Base-by-base conservation (phyloP, 35 echinoderm and acorn worm genomes). In the Lytechinus variegatus region DNA sequence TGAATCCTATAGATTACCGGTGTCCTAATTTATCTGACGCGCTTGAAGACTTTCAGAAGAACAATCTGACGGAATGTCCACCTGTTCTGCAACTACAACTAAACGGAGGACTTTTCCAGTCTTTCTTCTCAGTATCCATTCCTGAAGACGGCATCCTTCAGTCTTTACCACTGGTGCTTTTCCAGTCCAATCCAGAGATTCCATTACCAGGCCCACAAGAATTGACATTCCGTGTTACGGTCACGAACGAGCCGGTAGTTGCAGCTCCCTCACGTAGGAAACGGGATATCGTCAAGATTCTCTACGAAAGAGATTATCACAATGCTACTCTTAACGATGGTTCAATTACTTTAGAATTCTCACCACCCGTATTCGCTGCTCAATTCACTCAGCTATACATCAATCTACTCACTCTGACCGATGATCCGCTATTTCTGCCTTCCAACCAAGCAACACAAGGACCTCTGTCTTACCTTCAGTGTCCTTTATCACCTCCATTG, bases 401-500 rank as follows among this genome's bases (percentile, higher is more conserved):
- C 92, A 93, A 93, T 27, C 55, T 93, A 10, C 53, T 93, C 10
- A 55, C 92, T 54, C 9, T 93, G 8, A 54, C 55, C 56, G 52
- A 93, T 27, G 11, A n/a, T 10, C 92, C 92, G 9, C n/a, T 93
- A 10, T 16, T 12, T 54, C 29, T 16, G 55, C 54, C 54, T 11
- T 93, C 27, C 10, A 10, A 1, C 52, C 13, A 10, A 10, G 92
- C 8, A 28, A 19, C 14, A 10, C 54, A 55, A 55, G 55, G 53
- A 5, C 53, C 52, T 19, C n/a, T 57, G 9, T 28, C 28, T 9
- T 93, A 55, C 54, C 53, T 93, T 4, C 92, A 54, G 53, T 93
- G 92, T 55, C 88, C 88, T 12, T 10, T 52, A 21, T 93, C 92
- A 19, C 92, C 53, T 54, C 92, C 92, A 55, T 27, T 93, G n/a